Conservation (phyloP, 2,888 invertebrate genomes). For the Pherbina coryleti region DNA sequence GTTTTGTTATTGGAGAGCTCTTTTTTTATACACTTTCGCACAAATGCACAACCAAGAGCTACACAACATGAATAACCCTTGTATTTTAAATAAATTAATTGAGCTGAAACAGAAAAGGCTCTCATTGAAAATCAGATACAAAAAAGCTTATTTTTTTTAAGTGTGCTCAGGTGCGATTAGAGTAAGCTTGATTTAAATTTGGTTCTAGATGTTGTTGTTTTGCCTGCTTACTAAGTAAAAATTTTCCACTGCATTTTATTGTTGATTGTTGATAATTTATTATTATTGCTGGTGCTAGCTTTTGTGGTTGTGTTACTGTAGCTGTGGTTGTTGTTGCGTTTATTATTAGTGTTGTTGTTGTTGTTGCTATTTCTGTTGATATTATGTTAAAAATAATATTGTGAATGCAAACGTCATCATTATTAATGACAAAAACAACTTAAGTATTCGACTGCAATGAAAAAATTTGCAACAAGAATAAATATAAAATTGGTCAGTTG, state of each 20-base stretch:
- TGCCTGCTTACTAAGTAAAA: slow-evolving; percentile 13
- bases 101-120: too few species aligned
- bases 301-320: background rate
- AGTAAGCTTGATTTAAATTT: background rate
- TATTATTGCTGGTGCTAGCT: slow-evolving; percentile 11
- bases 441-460: background rate
- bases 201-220: slow-evolving; percentile 1
- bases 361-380: background rate
- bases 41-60: too few species aligned
- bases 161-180: background rate
- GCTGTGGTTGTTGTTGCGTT: background rate
- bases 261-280: slow-evolving; percentile 23
- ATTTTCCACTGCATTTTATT: slow-evolving; percentile 31
- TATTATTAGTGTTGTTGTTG: too few species aligned
- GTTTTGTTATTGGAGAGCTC: too few species aligned
- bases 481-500: background rate
- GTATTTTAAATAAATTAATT: too few species aligned
- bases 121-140: too few species aligned
- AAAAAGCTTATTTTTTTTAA: too few species aligned
- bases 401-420: slow-evolving; percentile 15
- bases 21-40: too few species aligned
- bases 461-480: background rate
- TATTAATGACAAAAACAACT: slow-evolving; percentile 10
- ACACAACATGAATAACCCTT: too few species aligned
- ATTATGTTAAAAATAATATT: slow-evolving; percentile 15